phyloP scores from a whole-genome alignment of 2,888 invertebrate genomes.

The Aleiodes alternator region DNA sequence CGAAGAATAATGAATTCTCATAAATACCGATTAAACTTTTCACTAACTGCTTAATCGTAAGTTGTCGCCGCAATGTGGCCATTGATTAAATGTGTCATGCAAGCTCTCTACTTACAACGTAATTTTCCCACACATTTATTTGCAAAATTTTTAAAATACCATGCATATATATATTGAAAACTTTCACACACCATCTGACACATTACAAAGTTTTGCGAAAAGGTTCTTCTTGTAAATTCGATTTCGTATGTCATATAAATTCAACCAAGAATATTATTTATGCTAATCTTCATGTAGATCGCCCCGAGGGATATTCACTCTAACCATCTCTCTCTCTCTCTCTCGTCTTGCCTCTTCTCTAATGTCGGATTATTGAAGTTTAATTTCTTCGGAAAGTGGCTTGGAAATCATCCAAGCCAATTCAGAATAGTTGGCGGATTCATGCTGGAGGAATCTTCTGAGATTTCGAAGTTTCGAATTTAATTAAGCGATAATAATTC shows the following conservation, averaged over 20 bases:
- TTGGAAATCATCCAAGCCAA: too few relatives aligned
- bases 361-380: conserved; percentile 36
- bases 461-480: not conserved
- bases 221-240: conserved; percentile 52
- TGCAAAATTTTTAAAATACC: not conserved
- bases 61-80: not conserved
- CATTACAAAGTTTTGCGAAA: not conserved
- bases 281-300: conserved; percentile 48
- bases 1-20: not conserved
- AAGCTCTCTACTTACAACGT: conserved; percentile 15
- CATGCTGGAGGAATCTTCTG: too few relatives aligned
- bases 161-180: conserved; percentile 40
- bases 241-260: conserved; percentile 59
- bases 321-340: too few relatives aligned
- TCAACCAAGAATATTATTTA: conserved; percentile 53
- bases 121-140: conserved; percentile 21
- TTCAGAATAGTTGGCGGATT: not conserved
- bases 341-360: not conserved
- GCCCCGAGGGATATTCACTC: conserved; percentile 6
- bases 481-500: not conserved
- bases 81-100: conserved; percentile 4
- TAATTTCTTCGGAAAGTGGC: conserved; percentile 37
- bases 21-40: conserved; percentile 18
- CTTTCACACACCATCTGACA: conserved; percentile 52
- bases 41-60: not conserved